Percentiles rank a stretch among this genome's conserved stretches.
Conservation (phyloP, 1,140 invertebrate species). For the Pomacea maculata region DNA sequence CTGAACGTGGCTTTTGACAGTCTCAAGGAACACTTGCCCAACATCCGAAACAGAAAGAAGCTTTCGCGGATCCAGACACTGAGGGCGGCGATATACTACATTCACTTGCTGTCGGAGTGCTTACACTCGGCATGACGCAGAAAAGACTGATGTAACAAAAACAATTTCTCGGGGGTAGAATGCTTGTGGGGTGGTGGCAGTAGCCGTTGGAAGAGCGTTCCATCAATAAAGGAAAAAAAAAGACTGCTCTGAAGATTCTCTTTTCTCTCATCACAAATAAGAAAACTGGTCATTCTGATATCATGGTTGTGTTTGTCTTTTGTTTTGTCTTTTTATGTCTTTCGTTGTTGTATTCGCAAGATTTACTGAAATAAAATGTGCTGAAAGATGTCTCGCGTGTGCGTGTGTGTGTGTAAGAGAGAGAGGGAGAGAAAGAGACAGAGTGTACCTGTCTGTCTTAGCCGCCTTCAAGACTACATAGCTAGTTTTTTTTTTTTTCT, state of each 20-base stretch:
- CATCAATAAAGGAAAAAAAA: not conserved
- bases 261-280: no score
- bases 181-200: not conserved
- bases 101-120: slow-evolving; percentile 91
- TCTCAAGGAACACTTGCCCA: slow-evolving; percentile 75
- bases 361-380: not conserved
- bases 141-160: not conserved
- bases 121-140: slow-evolving; percentile 7
- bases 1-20: slow-evolving; percentile 94
- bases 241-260: not conserved
- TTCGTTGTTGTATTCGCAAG: not conserved
- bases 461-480: not conserved
- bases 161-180: not conserved
- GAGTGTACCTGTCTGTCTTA: not conserved
- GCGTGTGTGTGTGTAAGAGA: not conserved
- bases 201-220: not conserved
- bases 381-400: not conserved
- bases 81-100: slow-evolving; percentile 95
- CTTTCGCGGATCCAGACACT: slow-evolving; percentile 96
- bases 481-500: not conserved
- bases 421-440: not conserved
- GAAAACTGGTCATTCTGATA: not conserved
- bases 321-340: not conserved
- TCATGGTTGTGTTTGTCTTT: not conserved
- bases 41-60: slow-evolving; percentile 96